A percentile compares a stretch with the other conserved stretches of the same genome.
Conservation (phyloP, 92 coral and sea anemone genomes). For the Actinernus sp. region DNA sequence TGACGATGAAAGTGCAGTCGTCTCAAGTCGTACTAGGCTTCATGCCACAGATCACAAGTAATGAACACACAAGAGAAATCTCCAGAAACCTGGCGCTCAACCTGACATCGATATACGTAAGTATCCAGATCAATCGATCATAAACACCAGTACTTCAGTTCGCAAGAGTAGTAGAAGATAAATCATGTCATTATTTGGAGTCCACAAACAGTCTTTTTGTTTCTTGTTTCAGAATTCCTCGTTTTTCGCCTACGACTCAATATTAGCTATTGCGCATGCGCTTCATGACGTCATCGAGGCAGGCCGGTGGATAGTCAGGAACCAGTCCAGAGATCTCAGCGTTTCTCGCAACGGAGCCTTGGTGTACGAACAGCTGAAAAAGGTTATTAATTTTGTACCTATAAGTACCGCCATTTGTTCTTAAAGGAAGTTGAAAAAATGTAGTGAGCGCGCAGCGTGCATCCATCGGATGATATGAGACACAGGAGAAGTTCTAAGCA, state of each 20-base stretch:
- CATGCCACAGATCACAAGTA: conserved; percentile 18
- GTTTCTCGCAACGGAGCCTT: conserved; percentile 31
- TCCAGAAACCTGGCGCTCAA: conserved; percentile 1
- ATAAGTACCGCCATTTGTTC: no score
- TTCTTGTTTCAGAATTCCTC: conserved; percentile 44
- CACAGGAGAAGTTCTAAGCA: no score
- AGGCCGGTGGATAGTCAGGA: conserved; percentile 38
- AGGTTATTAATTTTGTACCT: no score
- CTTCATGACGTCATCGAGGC: conserved; percentile 42
- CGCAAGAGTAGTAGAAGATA: no score
- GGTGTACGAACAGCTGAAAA: conserved; percentile 31
- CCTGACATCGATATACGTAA: conserved; percentile 24
- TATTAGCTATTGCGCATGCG: conserved; percentile 73
- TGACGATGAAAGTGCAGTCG: conserved; percentile 50
- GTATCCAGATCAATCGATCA: no score
- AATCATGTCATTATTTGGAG: background rate
- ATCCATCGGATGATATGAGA: no score
- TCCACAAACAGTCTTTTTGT: background rate
- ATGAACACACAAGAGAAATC: conserved; percentile 18
- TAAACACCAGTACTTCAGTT: no score
- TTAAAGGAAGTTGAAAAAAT: no score
- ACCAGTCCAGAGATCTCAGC: background rate
- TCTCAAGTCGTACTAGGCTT: conserved; percentile 66
- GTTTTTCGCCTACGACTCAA: conserved; percentile 65
- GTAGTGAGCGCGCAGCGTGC: no score